Evolutionary conservation across 2,797 vertebrate genomes (phyloP), one percentile per base, ranked within the genome.

Genomic region (Rhadinocentrus ornatus): DNA sequence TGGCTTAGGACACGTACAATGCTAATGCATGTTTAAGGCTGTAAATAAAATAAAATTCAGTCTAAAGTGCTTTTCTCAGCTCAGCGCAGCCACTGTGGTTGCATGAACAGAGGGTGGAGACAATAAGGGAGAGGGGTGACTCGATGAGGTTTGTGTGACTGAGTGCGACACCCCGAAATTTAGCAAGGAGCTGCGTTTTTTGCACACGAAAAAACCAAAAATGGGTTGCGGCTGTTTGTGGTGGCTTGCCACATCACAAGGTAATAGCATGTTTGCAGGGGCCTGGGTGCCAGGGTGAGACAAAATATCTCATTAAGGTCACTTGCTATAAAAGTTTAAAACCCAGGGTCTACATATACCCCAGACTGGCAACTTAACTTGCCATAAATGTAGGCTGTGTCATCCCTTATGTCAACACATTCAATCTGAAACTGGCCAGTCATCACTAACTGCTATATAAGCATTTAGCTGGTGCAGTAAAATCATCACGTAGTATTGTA

Each of bases 271-370:
- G 88, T 87, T 91, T 90, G 78, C 86, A 78, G 77, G 75, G 65
- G 74, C 69, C 62, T 64, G 75, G 86, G 82, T 89, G 84, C 88
- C 86, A 85, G 88, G 69, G 78, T 77, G 85, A 91, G 87, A 87
- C 89, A 86, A 88, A 91, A 91, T 91, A 82, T 88, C 87, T 89
- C 77, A 89, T 92, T 92, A 89, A 79, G 87, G 89, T 88, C 86
- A 84, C 78, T 37, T 52, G 75, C 88, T 90, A 91, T 89, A 92
- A 87, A 87, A 77, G 88, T 91, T 91, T 66, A 75, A 90, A 88
- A 84, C 70, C 76, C 84, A 79, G 74, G 77, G 84, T 86, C 79
- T 78, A 66, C 86, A 77, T 84, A 82, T 85, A 86, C 86, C 82
- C 86, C 70, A 86, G 87, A 86, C 80, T 89, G 85, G 83, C 83